Evolutionary conservation across 2,113 vertebrate genomes (phyloP).

Genomic region (Brevimyrus niger): DNA sequence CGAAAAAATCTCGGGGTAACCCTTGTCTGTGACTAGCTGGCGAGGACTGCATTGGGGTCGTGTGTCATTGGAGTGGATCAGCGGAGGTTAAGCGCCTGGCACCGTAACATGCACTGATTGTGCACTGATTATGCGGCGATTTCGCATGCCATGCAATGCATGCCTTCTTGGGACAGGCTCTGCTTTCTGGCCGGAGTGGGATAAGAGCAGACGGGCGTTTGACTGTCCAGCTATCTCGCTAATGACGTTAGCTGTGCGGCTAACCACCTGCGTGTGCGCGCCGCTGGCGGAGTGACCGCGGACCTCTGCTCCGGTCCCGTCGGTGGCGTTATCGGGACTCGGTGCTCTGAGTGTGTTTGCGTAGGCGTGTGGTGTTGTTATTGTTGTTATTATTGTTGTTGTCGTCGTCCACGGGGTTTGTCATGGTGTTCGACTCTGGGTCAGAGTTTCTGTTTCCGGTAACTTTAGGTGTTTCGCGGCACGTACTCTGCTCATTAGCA

Average conservation of each 20-base stretch:
- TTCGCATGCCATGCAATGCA: neutral
- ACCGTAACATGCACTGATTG: neutral
- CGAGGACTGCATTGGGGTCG: neutral
- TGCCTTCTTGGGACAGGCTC: neutral
- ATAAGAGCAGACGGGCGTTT: neutral
- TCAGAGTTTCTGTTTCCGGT: slow-evolving; percentile 15
- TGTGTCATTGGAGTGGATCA: neutral
- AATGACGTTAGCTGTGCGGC: neutral
- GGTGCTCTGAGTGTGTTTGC: neutral
- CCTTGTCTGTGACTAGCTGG: neutral
- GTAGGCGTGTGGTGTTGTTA: neutral
- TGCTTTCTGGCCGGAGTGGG: neutral
- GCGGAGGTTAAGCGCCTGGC: neutral
- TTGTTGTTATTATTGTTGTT: neutral
- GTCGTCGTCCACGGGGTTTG: neutral
- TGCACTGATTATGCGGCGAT: neutral
- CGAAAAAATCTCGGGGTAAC: neutral
- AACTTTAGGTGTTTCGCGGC: neutral
- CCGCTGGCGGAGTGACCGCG: neutral
- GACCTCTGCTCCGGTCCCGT: neutral
- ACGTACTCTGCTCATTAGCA: neutral
- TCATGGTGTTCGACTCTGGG: neutral
- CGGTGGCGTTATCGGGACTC: neutral
- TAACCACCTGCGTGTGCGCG: neutral
- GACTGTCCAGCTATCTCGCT: neutral